Conservation (phyloP, 2,888 invertebrate genomes). For the Drosophila diplacantha region DNA sequence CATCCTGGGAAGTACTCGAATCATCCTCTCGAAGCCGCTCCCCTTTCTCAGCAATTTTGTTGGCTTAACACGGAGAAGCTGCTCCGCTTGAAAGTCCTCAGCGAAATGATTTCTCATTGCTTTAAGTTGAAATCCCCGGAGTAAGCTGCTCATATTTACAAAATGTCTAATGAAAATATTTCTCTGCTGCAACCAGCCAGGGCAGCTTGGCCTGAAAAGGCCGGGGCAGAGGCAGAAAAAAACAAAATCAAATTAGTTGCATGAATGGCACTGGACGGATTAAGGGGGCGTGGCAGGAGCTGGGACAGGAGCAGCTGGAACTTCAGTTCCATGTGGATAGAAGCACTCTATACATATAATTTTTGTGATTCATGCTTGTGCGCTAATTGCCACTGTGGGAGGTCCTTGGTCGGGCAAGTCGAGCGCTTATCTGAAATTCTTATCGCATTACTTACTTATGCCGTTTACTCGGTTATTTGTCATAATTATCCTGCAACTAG, state of each 20-base stretch:
- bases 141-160: slow-evolving; percentile 67
- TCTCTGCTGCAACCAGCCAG: slow-evolving; percentile 29
- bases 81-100: slow-evolving; percentile 1
- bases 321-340: slow-evolving; percentile 13
- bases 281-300: slow-evolving; percentile 47
- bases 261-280: slow-evolving; percentile 65
- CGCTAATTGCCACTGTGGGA: slow-evolving; percentile 52
- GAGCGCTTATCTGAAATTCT: slow-evolving; percentile 48
- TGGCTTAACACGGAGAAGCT: slow-evolving; percentile 6
- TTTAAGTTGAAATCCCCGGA: slow-evolving; percentile 38
- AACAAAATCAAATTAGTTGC: slow-evolving; percentile 70
- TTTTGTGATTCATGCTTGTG: slow-evolving; percentile 63
- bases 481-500: slow-evolving; percentile 50
- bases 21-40: slow-evolving; percentile 14
- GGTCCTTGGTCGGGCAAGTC: background rate
- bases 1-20: slow-evolving; percentile 14
- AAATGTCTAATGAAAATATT: slow-evolving; percentile 71
- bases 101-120: slow-evolving; percentile 52
- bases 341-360: slow-evolving; percentile 10
- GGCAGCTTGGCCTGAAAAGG: slow-evolving; percentile 37
- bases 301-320: slow-evolving; percentile 6
- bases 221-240: slow-evolving; percentile 21
- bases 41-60: background rate
- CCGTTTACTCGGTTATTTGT: slow-evolving; percentile 45
- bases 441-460: slow-evolving; percentile 58